Evolutionary conservation across 2,797 vertebrate species (phyloP).

Genomic region (Ctenopoma multispine): DNA sequence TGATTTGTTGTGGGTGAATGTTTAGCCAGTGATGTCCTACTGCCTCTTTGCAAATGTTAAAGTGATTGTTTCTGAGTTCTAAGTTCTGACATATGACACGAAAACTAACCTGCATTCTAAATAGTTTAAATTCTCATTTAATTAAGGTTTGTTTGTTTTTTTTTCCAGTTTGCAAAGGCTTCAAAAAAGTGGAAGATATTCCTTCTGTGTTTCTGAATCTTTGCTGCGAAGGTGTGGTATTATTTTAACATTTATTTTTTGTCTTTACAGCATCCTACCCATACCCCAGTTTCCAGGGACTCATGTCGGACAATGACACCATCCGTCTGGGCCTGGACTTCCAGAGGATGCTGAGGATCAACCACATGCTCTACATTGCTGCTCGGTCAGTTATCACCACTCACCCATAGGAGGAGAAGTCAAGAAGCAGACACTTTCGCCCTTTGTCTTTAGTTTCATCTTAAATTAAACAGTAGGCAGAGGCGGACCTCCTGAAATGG

Average conservation of each 20-base stretch:
- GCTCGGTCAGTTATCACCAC: slow-evolving; percentile 86
- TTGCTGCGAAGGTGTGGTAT: neutral
- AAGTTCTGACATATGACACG: neutral
- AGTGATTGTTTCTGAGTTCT: neutral
- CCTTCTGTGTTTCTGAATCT: neutral
- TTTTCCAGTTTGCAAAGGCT: neutral
- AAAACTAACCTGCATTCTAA: neutral
- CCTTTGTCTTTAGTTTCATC: too few relatives aligned
- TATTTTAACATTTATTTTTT: neutral
- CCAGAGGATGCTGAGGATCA: slow-evolving; percentile 93
- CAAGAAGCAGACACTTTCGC: too few relatives aligned
- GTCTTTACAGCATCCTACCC: slow-evolving; percentile 78
- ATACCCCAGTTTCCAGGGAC: slow-evolving; percentile 90
- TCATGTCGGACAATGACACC: slow-evolving; percentile 89
- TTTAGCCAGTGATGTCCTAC: neutral
- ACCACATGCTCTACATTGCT: slow-evolving; percentile 91
- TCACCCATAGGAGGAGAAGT: too few relatives aligned
- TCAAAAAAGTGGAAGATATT: neutral
- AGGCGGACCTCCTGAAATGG: too few relatives aligned
- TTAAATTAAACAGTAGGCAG: too few relatives aligned
- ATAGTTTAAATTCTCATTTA: neutral
- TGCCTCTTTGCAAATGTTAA: neutral
- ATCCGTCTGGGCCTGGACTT: slow-evolving; percentile 91
- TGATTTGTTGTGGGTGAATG: slow-evolving; percentile 10
- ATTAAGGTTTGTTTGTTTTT: too few relatives aligned